Conservation (phyloP, 2,113 vertebrate genomes). For the Chroicocephalus ridibundus region DNA sequence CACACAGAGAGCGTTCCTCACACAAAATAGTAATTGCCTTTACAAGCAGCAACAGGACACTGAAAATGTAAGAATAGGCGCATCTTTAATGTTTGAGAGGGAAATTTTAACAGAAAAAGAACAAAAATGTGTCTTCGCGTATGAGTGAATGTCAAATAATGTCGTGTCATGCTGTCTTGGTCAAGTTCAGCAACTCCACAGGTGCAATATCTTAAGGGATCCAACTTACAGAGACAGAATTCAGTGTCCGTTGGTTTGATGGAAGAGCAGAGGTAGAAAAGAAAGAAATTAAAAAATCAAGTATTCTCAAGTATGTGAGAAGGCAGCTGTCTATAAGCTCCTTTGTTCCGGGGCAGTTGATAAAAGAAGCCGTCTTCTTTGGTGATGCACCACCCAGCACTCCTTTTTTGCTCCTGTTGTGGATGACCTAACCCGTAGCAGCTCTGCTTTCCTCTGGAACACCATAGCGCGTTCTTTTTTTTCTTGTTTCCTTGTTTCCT, state of each 20-base stretch:
- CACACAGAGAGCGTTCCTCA: not conserved
- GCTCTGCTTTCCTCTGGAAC: not conserved
- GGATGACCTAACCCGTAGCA: not conserved
- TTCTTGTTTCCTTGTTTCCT: not conserved
- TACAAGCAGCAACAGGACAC: not conserved
- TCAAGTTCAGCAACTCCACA: not conserved
- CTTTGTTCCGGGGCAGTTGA: conserved; percentile 33
- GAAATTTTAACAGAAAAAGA: not conserved
- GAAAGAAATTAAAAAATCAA: conserved; percentile 14
- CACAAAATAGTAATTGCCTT: not conserved
- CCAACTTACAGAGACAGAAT: not conserved
- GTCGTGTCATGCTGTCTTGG: not conserved
- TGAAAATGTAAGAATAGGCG: not conserved
- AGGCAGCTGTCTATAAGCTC: conserved; percentile 8
- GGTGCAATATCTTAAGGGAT: not conserved
- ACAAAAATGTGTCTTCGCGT: not conserved
- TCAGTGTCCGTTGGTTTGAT: not conserved
- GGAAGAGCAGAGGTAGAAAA: not conserved
- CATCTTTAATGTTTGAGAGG: not conserved
- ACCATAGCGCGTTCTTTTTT: not conserved
- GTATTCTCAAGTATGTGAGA: conserved; percentile 48
- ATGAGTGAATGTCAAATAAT: not conserved
- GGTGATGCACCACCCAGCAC: not conserved
- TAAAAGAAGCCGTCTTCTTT: not conserved
- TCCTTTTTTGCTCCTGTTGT: not conserved